phyloP scores from a whole-genome alignment of 2,113 vertebrate species.

The Psilopsiagon aymara region DNA sequence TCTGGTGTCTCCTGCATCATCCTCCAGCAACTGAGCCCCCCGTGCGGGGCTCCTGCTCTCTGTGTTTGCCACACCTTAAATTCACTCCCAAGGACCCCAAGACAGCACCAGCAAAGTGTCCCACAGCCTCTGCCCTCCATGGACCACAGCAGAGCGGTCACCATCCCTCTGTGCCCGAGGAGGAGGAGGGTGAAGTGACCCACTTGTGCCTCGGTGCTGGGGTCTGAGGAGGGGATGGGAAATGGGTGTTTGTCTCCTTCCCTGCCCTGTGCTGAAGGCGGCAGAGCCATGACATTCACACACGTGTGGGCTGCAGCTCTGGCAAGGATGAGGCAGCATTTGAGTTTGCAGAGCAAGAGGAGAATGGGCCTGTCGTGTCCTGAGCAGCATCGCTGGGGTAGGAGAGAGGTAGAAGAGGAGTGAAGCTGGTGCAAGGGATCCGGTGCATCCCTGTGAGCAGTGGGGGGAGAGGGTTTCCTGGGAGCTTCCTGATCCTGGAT shows the following conservation, averaged over 20 bases:
- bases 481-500: background rate
- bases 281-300: background rate
- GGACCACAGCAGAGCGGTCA: accelerated
- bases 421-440: background rate
- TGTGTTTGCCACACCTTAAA: accelerated
- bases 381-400: background rate
- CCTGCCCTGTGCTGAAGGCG: background rate
- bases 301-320: accelerated
- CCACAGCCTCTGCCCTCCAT: background rate
- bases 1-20: accelerated
- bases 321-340: background rate
- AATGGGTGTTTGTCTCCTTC: background rate
- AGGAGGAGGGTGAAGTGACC: background rate
- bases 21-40: background rate
- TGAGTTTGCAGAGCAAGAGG: background rate
- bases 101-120: background rate
- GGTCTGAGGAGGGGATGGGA: background rate
- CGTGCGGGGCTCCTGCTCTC: accelerated
- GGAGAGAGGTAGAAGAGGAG: background rate
- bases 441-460: accelerated
- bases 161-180: background rate
- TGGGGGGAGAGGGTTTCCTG: no score
- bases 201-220: accelerated
- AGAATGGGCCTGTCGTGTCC: background rate
- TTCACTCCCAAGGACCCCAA: accelerated